Conservation (phyloP, 2,797 vertebrate species). For the Hyperoplus immaculatus region DNA sequence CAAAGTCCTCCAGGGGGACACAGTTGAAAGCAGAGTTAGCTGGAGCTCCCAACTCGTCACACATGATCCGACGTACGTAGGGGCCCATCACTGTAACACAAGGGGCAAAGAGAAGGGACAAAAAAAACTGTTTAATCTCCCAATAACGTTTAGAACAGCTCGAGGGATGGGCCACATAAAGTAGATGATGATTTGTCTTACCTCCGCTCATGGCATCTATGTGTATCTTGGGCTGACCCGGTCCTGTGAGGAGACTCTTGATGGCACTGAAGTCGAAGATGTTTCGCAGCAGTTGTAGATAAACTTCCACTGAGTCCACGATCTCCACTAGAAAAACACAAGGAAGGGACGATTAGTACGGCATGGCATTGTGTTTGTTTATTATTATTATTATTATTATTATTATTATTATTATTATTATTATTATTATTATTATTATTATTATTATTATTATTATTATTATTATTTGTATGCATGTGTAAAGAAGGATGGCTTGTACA, state of each 20-base stretch:
- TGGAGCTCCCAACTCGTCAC: constrained; percentile 96
- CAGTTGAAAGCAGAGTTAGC: constrained; percentile 98
- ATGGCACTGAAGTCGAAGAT: constrained; percentile 96
- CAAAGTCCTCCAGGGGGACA: constrained; percentile 97
- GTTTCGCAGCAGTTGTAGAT: constrained; percentile 93
- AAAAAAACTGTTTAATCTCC: constrained; percentile 1
- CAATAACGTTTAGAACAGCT: not conserved
- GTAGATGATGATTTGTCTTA: constrained; percentile 55
- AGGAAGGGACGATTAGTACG: not conserved
- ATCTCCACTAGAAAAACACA: constrained; percentile 92
- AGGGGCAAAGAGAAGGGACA: not conserved
- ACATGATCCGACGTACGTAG: constrained; percentile 96
- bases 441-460: no score
- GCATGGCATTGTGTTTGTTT: not conserved
- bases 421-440: no score
- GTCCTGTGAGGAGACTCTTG: constrained; percentile 94
- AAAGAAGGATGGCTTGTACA: not conserved
- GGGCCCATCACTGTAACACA: constrained; percentile 95
- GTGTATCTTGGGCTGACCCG: constrained; percentile 94
- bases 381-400: no score
- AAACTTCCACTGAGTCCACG: constrained; percentile 97
- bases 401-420: no score
- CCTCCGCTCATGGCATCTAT: constrained; percentile 99
- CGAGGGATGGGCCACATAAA: not conserved
- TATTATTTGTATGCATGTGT: not conserved